Evolutionary conservation across 2,888 invertebrate species (phyloP).

Genomic region (Acanthacorydalis orientalis): DNA sequence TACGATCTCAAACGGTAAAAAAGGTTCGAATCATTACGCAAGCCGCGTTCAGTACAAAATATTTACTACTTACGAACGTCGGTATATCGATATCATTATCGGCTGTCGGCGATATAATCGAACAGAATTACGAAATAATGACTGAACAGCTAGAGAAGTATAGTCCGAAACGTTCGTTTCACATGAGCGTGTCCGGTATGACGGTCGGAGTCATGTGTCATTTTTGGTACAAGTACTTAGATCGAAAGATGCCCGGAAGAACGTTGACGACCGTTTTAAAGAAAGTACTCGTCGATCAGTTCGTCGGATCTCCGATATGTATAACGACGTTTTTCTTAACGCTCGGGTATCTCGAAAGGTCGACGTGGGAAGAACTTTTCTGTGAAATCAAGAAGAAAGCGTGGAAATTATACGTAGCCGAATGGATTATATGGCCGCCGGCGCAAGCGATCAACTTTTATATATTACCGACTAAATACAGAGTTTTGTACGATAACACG

Average conservation of each 20-base stretch:
- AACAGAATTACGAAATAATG: conserved; percentile 61
- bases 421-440: conserved; percentile 87
- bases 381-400: conserved; percentile 58
- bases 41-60: conserved; percentile 41
- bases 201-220: conserved; percentile 62
- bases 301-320: conserved; percentile 66
- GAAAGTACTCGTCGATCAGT: conserved; percentile 69
- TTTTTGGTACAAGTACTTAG: conserved; percentile 70
- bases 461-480: conserved; percentile 60
- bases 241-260: conserved; percentile 51
- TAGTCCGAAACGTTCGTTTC: conserved; percentile 42
- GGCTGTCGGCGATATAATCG: conserved; percentile 59
- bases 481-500: conserved; percentile 74
- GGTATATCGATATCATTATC: conserved; percentile 59
- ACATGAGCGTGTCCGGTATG: conserved; percentile 65
- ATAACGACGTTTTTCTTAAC: conserved; percentile 64
- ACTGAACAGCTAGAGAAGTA: conserved; percentile 35
- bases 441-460: conserved; percentile 89
- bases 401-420: conserved; percentile 61
- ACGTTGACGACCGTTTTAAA: conserved; percentile 45
- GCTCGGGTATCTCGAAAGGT: conserved; percentile 52
- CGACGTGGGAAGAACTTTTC: conserved; percentile 39
- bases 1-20: not conserved
- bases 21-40: conserved; percentile 18
- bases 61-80: conserved; percentile 65